Percentiles rank a stretch among this genome's conserved stretches.
phyloP scores from a whole-genome alignment of 2,797 vertebrate species.

The Sebastes steindachneri region DNA sequence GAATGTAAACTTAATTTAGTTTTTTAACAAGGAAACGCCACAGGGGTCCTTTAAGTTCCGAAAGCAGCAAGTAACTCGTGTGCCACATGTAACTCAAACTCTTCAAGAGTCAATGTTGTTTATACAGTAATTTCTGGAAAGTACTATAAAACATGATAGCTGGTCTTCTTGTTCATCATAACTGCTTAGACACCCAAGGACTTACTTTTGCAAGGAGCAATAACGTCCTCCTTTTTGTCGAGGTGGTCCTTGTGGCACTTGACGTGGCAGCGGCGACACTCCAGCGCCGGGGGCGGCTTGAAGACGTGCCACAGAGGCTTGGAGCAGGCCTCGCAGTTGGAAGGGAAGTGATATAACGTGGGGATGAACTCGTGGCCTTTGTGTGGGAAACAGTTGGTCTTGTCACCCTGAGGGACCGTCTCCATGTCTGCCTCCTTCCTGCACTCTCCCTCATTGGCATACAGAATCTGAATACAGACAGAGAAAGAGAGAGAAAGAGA shows the following conservation, averaged over 20 bases:
- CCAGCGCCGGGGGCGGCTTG: constrained; percentile 95
- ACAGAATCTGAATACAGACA: constrained; percentile 87
- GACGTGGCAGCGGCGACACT: constrained; percentile 98
- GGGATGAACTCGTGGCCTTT: constrained; percentile 99
- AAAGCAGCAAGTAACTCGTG: neutral
- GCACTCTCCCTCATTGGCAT: constrained; percentile 98
- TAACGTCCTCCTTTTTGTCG: constrained; percentile 98
- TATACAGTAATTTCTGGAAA: neutral
- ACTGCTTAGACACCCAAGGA: neutral
- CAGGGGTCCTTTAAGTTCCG: neutral
- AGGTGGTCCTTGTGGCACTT: constrained; percentile 99
- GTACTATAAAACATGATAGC: neutral
- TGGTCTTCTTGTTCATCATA: neutral
- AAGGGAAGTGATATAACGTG: constrained; percentile 97
- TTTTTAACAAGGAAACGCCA: neutral
- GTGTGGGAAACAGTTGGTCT: constrained; percentile 95
- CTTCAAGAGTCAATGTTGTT: neutral
- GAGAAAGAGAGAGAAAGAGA: neutral
- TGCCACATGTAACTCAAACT: neutral
- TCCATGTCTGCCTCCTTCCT: constrained; percentile 95
- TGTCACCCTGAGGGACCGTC: constrained; percentile 90
- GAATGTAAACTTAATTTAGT: neutral
- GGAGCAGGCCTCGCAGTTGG: constrained; percentile 98
- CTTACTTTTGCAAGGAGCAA: constrained; percentile 97
- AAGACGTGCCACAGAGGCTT: constrained; percentile 99